phyloP scores from a whole-genome alignment of 2,113 vertebrate genomes.

The Lagenorhynchus albirostris region DNA sequence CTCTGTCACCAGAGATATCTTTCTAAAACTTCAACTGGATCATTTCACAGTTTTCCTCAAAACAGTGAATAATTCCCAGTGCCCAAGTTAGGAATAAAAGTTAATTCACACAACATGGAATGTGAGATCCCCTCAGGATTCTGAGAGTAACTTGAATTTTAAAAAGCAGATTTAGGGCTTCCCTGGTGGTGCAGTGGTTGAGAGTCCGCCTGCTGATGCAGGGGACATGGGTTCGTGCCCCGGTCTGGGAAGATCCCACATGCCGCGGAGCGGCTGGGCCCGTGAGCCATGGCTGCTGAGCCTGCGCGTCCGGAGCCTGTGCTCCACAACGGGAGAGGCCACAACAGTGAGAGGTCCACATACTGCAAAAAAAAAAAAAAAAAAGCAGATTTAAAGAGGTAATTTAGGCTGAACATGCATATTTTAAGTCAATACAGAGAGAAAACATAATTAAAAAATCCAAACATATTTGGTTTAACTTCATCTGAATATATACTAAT shows the following conservation, averaged over 20 bases:
- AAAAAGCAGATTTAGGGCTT: background rate
- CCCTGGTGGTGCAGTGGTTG: too few relatives aligned
- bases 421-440: background rate
- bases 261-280: too few relatives aligned
- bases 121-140: background rate
- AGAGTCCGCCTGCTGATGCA: too few relatives aligned
- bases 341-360: too few relatives aligned
- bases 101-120: background rate
- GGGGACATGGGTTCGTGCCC: too few relatives aligned
- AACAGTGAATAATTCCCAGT: background rate
- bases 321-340: too few relatives aligned
- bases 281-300: too few relatives aligned
- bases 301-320: too few relatives aligned
- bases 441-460: background rate
- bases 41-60: background rate
- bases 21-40: background rate
- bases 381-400: slow-evolving; percentile 16
- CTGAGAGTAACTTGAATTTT: background rate
- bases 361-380: too few relatives aligned
- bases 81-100: background rate
- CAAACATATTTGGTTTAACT: background rate
- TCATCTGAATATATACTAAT: background rate
- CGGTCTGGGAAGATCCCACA: too few relatives aligned
- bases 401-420: background rate
- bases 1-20: background rate